These are phyloP conservation scores for Lepidurus apus DNA, from an alignment of 1,140 invertebrate genomes.

Conservation along the genomic window DNA sequence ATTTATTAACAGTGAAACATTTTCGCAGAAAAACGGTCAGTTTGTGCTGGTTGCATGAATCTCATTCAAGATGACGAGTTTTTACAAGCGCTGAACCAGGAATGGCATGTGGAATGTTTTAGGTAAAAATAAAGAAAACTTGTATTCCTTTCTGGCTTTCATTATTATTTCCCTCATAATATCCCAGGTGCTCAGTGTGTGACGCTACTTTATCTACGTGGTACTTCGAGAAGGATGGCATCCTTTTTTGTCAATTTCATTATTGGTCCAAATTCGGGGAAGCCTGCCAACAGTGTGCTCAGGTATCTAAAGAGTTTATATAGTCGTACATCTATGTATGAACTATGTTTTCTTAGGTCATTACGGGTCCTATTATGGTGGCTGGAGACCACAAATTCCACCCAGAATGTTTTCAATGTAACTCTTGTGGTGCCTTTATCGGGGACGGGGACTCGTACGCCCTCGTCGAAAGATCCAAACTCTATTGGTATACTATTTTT, in stretches of 20 bases:
- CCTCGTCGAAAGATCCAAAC: constrained; percentile 75
- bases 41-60: constrained; percentile 69
- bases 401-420: constrained; percentile 88
- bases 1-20: not conserved
- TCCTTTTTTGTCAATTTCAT: constrained; percentile 82
- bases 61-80: constrained; percentile 66
- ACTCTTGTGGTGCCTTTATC: constrained; percentile 72
- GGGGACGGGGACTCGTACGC: constrained; percentile 88
- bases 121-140: constrained; percentile 50
- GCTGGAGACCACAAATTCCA: constrained; percentile 91
- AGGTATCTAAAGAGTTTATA: constrained; percentile 48
- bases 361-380: constrained; percentile 89
- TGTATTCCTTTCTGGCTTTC: constrained; percentile 20
- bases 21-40: constrained; percentile 23
- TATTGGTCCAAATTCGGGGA: constrained; percentile 84
- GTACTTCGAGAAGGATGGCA: constrained; percentile 88
- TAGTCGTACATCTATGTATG: not conserved
- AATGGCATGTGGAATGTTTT: constrained; percentile 84
- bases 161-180: constrained; percentile 38
- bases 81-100: constrained; percentile 69
- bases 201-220: constrained; percentile 74
- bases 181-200: constrained; percentile 74
- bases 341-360: constrained; percentile 51
- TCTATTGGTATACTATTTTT: constrained; percentile 65
- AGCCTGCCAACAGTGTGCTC: constrained; percentile 76